phyloP scores from a whole-genome alignment of 2,113 vertebrate species.

The Octodon degus region DNA sequence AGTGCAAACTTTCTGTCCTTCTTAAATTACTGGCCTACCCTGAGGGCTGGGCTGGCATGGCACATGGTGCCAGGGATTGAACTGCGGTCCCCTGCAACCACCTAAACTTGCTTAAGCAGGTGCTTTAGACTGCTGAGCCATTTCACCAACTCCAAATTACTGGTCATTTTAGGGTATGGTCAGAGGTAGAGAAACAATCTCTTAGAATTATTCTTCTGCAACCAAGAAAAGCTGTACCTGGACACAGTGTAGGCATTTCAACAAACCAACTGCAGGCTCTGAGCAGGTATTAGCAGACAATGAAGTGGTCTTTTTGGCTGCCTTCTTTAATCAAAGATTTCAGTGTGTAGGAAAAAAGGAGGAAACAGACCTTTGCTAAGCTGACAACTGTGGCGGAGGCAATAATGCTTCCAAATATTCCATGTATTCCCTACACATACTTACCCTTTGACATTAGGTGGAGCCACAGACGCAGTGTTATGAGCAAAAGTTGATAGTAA shows the following conservation, averaged over 20 bases:
- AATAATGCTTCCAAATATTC: not conserved
- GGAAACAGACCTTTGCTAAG: not conserved
- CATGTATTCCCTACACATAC: rapidly evolving
- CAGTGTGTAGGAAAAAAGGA: not conserved
- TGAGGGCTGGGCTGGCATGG: no score
- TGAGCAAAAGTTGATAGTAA: not conserved
- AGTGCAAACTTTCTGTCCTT: not conserved
- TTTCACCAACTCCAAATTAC: no score
- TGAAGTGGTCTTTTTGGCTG: not conserved
- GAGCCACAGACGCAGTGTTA: not conserved
- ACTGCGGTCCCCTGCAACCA: no score
- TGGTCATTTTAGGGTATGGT: not conserved
- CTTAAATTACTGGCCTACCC: not conserved
- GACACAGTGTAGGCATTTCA: no score
- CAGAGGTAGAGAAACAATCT: not conserved
- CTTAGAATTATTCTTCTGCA: not conserved
- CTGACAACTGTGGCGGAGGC: not conserved
- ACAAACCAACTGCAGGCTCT: not conserved
- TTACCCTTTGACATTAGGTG: not conserved
- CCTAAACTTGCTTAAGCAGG: no score
- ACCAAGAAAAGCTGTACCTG: not conserved
- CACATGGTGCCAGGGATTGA: no score
- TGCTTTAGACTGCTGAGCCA: no score
- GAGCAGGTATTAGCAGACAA: no score
- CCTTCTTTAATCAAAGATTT: not conserved